These are phyloP conservation scores for Orientallactaga bullata DNA, from an alignment of 2,113 vertebrate species.

Conservation along the genomic window DNA sequence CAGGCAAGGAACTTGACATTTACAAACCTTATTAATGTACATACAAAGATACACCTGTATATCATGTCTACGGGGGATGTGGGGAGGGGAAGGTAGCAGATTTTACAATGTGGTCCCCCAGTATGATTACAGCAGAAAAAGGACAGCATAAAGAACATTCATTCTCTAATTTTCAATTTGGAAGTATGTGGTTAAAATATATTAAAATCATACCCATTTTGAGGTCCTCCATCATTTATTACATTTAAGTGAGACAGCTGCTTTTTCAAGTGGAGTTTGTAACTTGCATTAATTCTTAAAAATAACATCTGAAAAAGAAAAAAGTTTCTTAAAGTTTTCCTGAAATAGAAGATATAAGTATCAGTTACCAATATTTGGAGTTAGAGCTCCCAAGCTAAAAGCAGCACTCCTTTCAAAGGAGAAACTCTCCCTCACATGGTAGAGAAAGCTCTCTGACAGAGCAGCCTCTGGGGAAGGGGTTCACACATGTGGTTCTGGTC, in stretches of 20 bases:
- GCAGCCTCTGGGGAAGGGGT: no score
- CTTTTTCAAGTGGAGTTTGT: conserved; percentile 97
- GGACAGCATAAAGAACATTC: neutral
- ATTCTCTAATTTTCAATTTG: neutral
- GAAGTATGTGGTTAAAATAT: neutral
- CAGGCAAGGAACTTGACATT: neutral
- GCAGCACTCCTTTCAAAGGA: no score
- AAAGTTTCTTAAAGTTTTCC: conserved; percentile 58
- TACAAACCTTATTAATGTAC: neutral
- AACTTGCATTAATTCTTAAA: conserved; percentile 95
- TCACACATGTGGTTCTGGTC: no score
- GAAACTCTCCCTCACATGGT: no score
- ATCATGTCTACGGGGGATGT: neutral
- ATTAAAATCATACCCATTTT: conserved; percentile 91
- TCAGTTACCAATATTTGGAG: conserved; percentile 9
- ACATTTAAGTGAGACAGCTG: conserved; percentile 96
- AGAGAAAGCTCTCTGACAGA: no score
- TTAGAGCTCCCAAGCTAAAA: no score
- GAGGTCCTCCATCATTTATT: conserved; percentile 96
- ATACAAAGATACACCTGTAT: neutral
- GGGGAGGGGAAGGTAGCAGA: neutral
- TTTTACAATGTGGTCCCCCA: neutral
- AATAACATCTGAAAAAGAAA: conserved; percentile 93
- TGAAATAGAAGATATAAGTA: conserved; percentile 64
- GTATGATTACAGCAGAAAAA: neutral